A percentile compares a stretch with the other conserved stretches of the same genome.
phyloP scores from a whole-genome alignment of 1,140 invertebrate species.

The Drosophila nigrodunni region DNA sequence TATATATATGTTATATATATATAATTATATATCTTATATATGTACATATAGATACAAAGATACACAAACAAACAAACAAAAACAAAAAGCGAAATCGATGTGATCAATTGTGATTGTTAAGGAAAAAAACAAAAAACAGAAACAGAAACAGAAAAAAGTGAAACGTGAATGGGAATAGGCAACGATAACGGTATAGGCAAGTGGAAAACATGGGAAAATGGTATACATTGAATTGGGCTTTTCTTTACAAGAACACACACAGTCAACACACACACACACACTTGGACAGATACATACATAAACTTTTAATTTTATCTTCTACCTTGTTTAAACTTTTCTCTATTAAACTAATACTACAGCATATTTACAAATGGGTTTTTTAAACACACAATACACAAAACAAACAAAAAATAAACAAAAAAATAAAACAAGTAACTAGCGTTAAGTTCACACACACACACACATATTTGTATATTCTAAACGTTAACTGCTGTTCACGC shows the following conservation, averaged over 20 bases:
- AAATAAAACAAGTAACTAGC: constrained; percentile 48
- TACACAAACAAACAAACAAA: constrained; percentile 33
- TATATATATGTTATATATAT: constrained; percentile 69
- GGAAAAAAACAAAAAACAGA: constrained; percentile 54
- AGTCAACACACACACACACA: constrained; percentile 32
- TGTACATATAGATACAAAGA: constrained; percentile 58
- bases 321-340: constrained; percentile 40
- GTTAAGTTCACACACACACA: constrained; percentile 41
- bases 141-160: constrained; percentile 38
- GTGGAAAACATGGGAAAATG: constrained; percentile 44
- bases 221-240: constrained; percentile 52
- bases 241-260: constrained; percentile 58
- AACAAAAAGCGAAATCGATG: constrained; percentile 74
- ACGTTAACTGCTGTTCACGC: constrained; percentile 76
- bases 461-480: constrained; percentile 35
- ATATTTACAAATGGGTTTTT: constrained; percentile 43
- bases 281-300: constrained; percentile 28
- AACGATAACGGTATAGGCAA: constrained; percentile 53
- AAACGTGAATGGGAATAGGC: constrained; percentile 54
- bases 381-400: constrained; percentile 30
- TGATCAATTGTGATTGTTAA: constrained; percentile 83
- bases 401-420: constrained; percentile 16
- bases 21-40: constrained; percentile 49
- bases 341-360: constrained; percentile 36
- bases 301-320: constrained; percentile 35